phyloP scores from a whole-genome alignment of 2,797 vertebrate species.

The Melanotaenia nigrans region DNA sequence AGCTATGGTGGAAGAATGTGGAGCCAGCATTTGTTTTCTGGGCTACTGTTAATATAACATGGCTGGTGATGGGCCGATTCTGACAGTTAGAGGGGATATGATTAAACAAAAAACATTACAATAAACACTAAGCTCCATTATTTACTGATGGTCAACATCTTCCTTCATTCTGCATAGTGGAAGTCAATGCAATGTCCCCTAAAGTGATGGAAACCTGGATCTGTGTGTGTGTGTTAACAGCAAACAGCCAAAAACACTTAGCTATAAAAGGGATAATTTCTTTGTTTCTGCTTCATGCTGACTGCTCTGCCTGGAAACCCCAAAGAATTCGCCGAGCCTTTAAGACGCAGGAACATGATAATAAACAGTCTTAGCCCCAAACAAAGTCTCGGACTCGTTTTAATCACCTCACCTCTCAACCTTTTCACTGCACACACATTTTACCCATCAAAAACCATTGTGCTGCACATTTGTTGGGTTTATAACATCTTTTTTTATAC shows the following conservation, averaged over 20 bases:
- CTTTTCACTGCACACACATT: conserved; percentile 27
- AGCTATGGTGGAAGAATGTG: not conserved
- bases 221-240: conserved; percentile 16
- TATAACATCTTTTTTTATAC: no score
- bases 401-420: conserved; percentile 45
- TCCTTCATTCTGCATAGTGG: not conserved
- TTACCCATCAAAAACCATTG: not conserved
- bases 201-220: conserved; percentile 1
- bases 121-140: not conserved
- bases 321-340: conserved; percentile 60
- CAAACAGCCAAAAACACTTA: conserved; percentile 76
- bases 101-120: not conserved
- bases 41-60: not conserved
- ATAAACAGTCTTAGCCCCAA: conserved; percentile 53
- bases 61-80: not conserved
- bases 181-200: not conserved
- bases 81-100: no score
- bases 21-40: not conserved
- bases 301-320: conserved; percentile 76
- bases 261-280: conserved; percentile 77
- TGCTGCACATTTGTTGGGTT: no score
- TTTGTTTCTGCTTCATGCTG: conserved; percentile 75
- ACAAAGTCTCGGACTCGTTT: conserved; percentile 30
- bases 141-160: not conserved
- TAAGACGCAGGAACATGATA: conserved; percentile 62